Percentiles rank a stretch among this genome's conserved stretches.
These are phyloP conservation scores for Nyleta sp. DNA, from an alignment of 2,888 invertebrate species.

Conservation along the genomic window DNA sequence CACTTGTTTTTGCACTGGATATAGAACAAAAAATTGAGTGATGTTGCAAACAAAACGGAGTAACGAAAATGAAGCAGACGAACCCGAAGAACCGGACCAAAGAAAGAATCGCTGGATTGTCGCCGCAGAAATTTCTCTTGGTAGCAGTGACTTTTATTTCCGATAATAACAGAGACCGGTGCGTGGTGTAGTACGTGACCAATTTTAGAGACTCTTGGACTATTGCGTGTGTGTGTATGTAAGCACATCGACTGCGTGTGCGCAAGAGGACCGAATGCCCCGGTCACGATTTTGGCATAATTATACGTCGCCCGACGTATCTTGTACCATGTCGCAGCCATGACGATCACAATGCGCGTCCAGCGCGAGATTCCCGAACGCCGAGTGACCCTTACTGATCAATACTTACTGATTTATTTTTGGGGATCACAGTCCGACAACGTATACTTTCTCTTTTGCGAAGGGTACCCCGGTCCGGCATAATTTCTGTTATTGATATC, in stretches of 20 bases:
- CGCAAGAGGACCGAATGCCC: constrained; percentile 41
- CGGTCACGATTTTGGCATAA: constrained; percentile 80
- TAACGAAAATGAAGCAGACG: constrained; percentile 52
- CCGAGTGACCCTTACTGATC: constrained; percentile 56
- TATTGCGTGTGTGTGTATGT: constrained; percentile 36
- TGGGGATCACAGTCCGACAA: constrained; percentile 44
- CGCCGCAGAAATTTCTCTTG: constrained; percentile 77
- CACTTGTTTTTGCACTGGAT: too few species aligned
- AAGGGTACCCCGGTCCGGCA: constrained; percentile 24
- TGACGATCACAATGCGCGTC: constrained; percentile 73
- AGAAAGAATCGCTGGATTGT: constrained; percentile 74
- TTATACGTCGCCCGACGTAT: constrained; percentile 76
- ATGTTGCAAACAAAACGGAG: constrained; percentile 47
- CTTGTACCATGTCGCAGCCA: constrained; percentile 64
- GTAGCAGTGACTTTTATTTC: constrained; percentile 83
- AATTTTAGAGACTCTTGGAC: constrained; percentile 75
- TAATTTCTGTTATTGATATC: constrained; percentile 60
- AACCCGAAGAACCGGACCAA: constrained; percentile 43
- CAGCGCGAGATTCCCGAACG: constrained; percentile 45
- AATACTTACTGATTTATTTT: constrained; percentile 63
- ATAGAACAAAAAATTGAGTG: constrained; percentile 44
- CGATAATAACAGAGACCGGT: constrained; percentile 81
- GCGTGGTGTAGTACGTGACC: constrained; percentile 78
- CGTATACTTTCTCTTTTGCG: constrained; percentile 60
- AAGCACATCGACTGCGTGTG: constrained; percentile 39